Evolutionary conservation across 2,113 vertebrate species (phyloP).

Genomic region (Callorhinus ursinus): DNA sequence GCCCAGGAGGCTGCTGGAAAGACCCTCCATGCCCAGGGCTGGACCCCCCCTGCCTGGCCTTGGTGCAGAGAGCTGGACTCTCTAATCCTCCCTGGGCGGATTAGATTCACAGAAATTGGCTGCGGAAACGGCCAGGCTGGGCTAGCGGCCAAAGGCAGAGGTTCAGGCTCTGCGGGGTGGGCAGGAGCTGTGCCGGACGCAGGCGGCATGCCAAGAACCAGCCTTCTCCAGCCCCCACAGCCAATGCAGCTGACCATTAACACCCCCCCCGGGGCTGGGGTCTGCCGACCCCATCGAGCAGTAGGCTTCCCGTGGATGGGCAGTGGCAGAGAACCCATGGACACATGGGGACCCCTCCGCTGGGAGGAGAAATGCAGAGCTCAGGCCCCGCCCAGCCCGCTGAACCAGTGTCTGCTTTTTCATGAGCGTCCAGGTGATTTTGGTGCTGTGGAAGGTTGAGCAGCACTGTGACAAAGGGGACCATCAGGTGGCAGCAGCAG

Average conservation of each 20-base stretch:
- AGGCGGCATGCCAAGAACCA: not conserved
- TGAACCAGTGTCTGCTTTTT: accelerated
- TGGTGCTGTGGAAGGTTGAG: accelerated
- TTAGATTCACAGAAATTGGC: slow-evolving; percentile 83
- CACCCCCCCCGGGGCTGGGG: slow-evolving; percentile 4
- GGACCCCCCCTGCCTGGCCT: slow-evolving; percentile 71
- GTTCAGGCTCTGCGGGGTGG: slow-evolving; percentile 56
- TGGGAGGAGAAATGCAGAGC: not conserved
- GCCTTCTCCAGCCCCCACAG: not conserved
- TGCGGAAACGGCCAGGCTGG: slow-evolving; percentile 74
- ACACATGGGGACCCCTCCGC: accelerated
- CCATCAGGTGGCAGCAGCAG: not conserved
- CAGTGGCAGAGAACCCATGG: not conserved
- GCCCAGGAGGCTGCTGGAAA: not conserved
- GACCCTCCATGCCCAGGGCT: accelerated
- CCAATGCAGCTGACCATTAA: slow-evolving; percentile 60
- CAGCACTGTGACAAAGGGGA: accelerated
- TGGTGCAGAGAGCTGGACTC: slow-evolving; percentile 73
- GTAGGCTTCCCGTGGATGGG: not conserved
- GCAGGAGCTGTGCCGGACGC: not conserved
- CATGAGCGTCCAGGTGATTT: not conserved
- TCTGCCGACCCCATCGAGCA: not conserved
- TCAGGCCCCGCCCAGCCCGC: not conserved
- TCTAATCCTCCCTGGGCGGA: slow-evolving; percentile 81
- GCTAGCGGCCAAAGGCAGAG: slow-evolving; percentile 74